These are phyloP conservation scores for Pegoplata infirma DNA, from an alignment of 2,888 invertebrate species.

Conservation along the genomic window DNA sequence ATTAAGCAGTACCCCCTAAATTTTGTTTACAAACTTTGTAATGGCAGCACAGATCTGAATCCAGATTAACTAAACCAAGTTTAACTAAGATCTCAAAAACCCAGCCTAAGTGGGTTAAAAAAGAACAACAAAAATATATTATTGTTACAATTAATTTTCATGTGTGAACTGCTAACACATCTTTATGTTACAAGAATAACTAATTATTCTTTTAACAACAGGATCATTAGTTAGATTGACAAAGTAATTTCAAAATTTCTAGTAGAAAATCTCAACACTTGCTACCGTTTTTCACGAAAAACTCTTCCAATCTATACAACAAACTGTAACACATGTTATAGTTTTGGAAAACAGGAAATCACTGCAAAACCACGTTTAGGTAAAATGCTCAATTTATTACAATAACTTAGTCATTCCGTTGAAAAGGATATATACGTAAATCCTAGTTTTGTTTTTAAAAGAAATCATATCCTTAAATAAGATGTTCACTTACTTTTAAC, in stretches of 20 bases:
- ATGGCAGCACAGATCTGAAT: no score
- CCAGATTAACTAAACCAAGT: no score
- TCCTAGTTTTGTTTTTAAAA: conserved; percentile 16
- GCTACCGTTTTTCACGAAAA: conserved; percentile 18
- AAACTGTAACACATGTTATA: conserved; percentile 28
- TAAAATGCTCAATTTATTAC: conserved; percentile 51
- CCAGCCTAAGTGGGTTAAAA: no score
- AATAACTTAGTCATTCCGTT: not conserved
- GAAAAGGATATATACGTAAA: not conserved
- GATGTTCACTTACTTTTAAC: not conserved
- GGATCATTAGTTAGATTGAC: conserved; percentile 17
- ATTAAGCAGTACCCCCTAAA: no score
- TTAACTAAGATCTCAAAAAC: no score
- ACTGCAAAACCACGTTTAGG: conserved; percentile 57
- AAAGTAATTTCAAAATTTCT: not conserved
- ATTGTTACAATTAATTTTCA: conserved; percentile 20
- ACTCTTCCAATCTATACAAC: not conserved
- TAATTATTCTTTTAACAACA: conserved; percentile 21
- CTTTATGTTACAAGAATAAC: conserved; percentile 10
- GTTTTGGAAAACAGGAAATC: conserved; percentile 32
- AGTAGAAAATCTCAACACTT: conserved; percentile 9
- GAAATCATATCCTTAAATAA: conserved; percentile 10
- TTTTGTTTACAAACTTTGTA: no score
- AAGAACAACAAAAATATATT: no score
- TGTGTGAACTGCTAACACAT: conserved; percentile 19